Percentiles rank a stretch among this genome's conserved stretches.
Conservation (phyloP, 37 sponge, comb jelly and placozoan species). For the Beroe forskalii region DNA sequence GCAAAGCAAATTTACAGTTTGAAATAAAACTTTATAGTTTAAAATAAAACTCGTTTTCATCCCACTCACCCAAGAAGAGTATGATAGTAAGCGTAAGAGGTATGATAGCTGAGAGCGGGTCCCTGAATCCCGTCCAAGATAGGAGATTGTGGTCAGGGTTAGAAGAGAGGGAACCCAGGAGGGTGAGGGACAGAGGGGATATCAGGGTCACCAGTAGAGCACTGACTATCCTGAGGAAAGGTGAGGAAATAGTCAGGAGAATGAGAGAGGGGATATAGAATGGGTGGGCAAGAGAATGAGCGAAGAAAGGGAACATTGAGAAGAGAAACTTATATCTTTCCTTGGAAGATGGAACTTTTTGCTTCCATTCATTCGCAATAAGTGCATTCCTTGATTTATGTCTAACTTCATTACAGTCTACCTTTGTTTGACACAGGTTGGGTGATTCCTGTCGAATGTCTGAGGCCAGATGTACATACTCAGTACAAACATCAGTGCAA, state of each 20-base stretch:
- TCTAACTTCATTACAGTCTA: too few species aligned
- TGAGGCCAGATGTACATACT: slow-evolving; percentile 56
- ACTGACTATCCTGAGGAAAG: slow-evolving; percentile 26
- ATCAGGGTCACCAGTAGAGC: slow-evolving; percentile 10
- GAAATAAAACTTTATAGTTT: too few species aligned
- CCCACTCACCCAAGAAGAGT: slow-evolving; percentile 22
- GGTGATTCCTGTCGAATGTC: slow-evolving; percentile 38
- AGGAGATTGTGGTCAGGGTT: neutral
- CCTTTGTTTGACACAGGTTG: slow-evolving; percentile 55
- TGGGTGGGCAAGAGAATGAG: too few species aligned
- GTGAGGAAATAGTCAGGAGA: too few species aligned
- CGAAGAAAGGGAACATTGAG: too few species aligned
- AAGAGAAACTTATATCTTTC: too few species aligned
- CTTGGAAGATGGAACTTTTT: too few species aligned
- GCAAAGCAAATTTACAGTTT: too few species aligned
- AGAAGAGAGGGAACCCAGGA: neutral
- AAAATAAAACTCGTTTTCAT: too few species aligned
- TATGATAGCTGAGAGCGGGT: slow-evolving; percentile 16
- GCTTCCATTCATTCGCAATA: too few species aligned
- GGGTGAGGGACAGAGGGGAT: neutral
- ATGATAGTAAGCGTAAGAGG: slow-evolving; percentile 40
- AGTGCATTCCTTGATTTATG: too few species aligned
- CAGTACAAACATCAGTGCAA: slow-evolving; percentile 7
- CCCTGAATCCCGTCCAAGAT: slow-evolving; percentile 2
- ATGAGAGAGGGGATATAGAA: too few species aligned